Evolutionary conservation across 1,140 invertebrate species (phyloP), one percentile per base, ranked within the genome.

Genomic region (Drosophila ironensis): DNA sequence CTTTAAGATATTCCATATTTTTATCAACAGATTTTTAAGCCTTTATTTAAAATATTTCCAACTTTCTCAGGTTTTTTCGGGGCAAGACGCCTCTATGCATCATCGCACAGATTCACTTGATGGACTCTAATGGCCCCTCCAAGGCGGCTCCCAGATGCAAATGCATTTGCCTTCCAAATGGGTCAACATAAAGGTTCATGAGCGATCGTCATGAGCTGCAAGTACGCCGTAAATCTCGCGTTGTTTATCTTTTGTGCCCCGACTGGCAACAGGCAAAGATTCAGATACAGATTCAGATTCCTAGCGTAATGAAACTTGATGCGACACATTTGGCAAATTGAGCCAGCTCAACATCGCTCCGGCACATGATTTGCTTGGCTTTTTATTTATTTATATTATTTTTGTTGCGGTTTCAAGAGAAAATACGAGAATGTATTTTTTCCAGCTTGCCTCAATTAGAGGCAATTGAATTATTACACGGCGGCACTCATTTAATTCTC

Each of bases 401-500:
- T 24, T 30, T 64, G 51, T 47, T 54, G 33, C 25, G 41, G 41
- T 28, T 59, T 16, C 37, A 30, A 37, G 46, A 71, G 80, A 86
- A 86, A 84, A 84, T 80, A 60, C 64, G 70, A 86, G 74, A 72
- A 53, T 59, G 7, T 33, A 12, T 63, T 44, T 54, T 30, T 64
- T 71, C n/a, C n/a, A n/a, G 80, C 78, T 47, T 66, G 71, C 56
- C 81, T 86, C 80, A 86, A 86, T 86, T 86, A 64, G 81, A 30
- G 75, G 35, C 80, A 86, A 86, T 86, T 86, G 80, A 87, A 87
- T 86, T 87, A 86, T 86, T 86, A 86, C 78, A 86, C 74, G 71
- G 70, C 80, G 71, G 64, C 71, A 87, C 80, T 86, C 81, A 86
- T 86, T 86, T 71, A 86, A 87, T 86, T 86, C 80, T 68, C 71